phyloP scores from a whole-genome alignment of 2,888 invertebrate species.

The Listrodromus nycthemerus region DNA sequence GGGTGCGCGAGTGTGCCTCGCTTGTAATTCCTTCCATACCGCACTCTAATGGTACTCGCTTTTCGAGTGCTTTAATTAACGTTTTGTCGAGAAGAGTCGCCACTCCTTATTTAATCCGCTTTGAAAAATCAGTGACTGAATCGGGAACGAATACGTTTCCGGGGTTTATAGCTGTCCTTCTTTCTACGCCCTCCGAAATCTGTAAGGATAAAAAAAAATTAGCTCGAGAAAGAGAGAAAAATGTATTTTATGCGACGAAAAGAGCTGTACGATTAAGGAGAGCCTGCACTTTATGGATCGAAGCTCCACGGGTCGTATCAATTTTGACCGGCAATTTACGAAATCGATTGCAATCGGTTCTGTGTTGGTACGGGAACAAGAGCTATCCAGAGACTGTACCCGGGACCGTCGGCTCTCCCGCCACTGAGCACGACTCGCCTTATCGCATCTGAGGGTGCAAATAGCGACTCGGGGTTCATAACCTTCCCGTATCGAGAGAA shows the following conservation, averaged over 20 bases:
- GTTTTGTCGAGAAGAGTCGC: constrained; percentile 74
- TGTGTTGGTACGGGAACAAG: constrained; percentile 8
- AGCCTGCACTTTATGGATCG: constrained; percentile 43
- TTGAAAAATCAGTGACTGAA: constrained; percentile 78
- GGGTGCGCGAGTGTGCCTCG: constrained; percentile 51
- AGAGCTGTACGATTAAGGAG: constrained; percentile 6
- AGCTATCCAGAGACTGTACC: constrained; percentile 8
- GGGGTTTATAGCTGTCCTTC: constrained; percentile 1
- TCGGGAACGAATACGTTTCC: constrained; percentile 37
- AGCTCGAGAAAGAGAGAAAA: neutral
- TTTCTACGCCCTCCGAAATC: neutral
- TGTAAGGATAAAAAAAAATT: neutral
- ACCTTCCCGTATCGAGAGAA: constrained; percentile 73
- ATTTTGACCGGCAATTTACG: constrained; percentile 53
- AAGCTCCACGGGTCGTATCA: constrained; percentile 31
- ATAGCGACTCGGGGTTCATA: constrained; percentile 71
- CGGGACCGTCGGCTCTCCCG: neutral
- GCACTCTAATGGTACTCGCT: constrained; percentile 78
- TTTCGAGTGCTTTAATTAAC: constrained; percentile 81
- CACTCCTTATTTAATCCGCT: constrained; percentile 79
- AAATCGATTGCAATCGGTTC: constrained; percentile 53
- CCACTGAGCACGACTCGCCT: constrained; percentile 43
- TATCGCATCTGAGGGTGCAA: constrained; percentile 54
- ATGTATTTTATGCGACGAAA: constrained; percentile 27
- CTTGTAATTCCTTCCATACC: constrained; percentile 77